Evolutionary conservation across 2,113 vertebrate genomes (phyloP).

Genomic region (Catharus minimus): DNA sequence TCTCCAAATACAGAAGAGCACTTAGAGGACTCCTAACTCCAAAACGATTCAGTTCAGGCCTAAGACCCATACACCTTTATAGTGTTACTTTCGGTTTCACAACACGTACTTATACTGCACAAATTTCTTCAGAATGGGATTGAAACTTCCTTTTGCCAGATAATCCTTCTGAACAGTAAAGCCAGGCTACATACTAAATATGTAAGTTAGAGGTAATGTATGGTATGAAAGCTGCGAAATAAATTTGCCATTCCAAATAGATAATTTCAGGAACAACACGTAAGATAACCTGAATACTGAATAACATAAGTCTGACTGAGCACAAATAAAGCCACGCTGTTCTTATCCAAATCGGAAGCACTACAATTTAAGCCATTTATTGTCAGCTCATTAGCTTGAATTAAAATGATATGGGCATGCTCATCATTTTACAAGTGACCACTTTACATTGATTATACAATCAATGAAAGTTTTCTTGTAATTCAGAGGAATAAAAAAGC

Average conservation of each 20-base stretch:
- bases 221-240: not conserved
- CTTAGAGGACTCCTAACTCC: not conserved
- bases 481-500: not conserved
- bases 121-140: not conserved
- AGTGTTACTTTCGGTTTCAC: not conserved
- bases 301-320: not conserved
- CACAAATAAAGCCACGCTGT: not conserved
- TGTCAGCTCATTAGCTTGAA: not conserved
- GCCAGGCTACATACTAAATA: not conserved
- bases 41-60: not conserved
- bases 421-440: not conserved
- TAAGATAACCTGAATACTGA: not conserved
- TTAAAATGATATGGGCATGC: not conserved
- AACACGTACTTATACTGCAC: not conserved
- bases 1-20: not conserved
- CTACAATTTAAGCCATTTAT: not conserved
- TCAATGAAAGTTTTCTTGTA: not conserved
- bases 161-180: not conserved
- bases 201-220: not conserved
- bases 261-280: not conserved
- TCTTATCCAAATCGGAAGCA: not conserved
- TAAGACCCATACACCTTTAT: not conserved
- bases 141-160: not conserved
- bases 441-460: not conserved
- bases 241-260: not conserved